Percentiles rank a stretch among this genome's conserved stretches.
Conservation (phyloP, 2,113 vertebrate genomes). For the Salvelinus sp. region DNA sequence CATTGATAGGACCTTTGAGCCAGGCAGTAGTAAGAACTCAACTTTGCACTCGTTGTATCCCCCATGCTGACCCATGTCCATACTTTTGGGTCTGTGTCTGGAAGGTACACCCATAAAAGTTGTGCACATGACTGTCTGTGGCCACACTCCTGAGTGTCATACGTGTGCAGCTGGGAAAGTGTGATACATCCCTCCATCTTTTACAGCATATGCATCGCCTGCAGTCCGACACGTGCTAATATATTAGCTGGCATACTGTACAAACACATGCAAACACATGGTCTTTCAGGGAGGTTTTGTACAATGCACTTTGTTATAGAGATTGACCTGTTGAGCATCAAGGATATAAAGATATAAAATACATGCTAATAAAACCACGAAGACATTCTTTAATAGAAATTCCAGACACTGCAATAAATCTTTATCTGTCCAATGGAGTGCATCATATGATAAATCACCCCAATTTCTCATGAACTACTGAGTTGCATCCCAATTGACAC, state of each 20-base stretch:
- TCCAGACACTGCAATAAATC: conserved; percentile 10
- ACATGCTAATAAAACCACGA: conserved; percentile 6
- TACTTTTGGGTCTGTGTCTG: no score
- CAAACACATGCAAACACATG: no score
- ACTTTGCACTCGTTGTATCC: background rate
- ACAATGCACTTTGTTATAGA: background rate
- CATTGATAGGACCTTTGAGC: background rate
- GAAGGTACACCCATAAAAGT: background rate
- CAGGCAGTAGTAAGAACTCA: background rate
- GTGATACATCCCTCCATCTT: no score
- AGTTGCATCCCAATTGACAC: background rate
- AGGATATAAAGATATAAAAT: conserved; percentile 13
- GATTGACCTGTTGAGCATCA: background rate
- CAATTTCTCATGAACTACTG: background rate
- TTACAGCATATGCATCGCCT: no score
- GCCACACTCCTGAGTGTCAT: no score
- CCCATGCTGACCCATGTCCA: background rate
- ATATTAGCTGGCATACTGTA: no score
- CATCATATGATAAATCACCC: conserved; percentile 1
- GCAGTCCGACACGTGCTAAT: no score
- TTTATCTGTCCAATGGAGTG: conserved; percentile 37
- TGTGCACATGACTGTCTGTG: no score
- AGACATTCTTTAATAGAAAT: conserved; percentile 35
- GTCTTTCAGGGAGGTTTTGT: no score
- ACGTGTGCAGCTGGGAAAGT: no score